Conservation (phyloP, 2,888 invertebrate genomes). For the Hydrotaea cyrtoneurina region DNA sequence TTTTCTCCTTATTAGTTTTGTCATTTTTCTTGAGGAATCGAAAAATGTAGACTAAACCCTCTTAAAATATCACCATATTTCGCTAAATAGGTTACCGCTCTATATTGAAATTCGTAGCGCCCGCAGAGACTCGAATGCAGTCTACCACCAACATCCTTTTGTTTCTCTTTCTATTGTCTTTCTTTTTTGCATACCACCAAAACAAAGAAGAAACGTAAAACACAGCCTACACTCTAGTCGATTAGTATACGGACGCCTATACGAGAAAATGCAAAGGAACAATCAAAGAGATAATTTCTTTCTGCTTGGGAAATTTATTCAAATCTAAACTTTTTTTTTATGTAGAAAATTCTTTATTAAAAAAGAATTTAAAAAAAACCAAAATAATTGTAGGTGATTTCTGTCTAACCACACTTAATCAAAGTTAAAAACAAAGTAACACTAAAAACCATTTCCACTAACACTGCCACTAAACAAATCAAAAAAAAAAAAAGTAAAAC, state of each 20-base stretch:
- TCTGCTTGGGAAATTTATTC: constrained; percentile 75
- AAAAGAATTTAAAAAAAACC: not conserved
- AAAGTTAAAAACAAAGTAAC: constrained; percentile 39
- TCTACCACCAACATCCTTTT: not conserved
- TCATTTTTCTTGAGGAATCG: constrained; percentile 8
- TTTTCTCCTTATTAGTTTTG: constrained; percentile 17
- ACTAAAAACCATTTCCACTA: constrained; percentile 36
- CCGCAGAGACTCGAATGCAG: too few species aligned
- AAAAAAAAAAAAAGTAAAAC: constrained; percentile 18
- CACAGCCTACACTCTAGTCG: constrained; percentile 36
- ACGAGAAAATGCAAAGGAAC: constrained; percentile 10
- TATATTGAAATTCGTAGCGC: too few species aligned
- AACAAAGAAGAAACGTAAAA: not conserved
- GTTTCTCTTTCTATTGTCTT: not conserved
- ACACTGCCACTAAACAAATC: constrained; percentile 6
- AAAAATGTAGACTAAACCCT: not conserved
- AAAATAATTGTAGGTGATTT: constrained; percentile 21
- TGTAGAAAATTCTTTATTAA: not conserved
- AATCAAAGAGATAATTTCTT: constrained; percentile 54
- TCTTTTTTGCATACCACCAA: constrained; percentile 55
- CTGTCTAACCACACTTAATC: not conserved
- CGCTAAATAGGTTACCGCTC: constrained; percentile 23
- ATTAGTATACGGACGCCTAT: constrained; percentile 51
- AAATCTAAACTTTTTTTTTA: constrained; percentile 22
- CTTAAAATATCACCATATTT: constrained; percentile 69